Conservation (phyloP, 2,113 vertebrate genomes). For the Lynx canadensis region DNA sequence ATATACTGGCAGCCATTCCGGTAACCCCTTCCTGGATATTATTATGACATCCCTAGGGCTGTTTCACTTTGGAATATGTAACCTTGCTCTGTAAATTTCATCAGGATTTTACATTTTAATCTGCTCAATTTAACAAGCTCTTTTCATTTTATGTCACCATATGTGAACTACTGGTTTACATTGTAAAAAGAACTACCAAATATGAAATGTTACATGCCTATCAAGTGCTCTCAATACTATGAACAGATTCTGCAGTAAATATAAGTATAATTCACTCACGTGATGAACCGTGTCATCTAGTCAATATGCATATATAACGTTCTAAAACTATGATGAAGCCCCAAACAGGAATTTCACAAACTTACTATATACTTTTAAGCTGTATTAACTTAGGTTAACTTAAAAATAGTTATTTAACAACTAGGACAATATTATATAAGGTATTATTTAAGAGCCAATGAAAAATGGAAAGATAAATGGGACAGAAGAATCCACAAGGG, state of each 20-base stretch:
- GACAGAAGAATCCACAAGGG: not conserved
- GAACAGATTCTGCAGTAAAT: not conserved
- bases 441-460: constrained; percentile 6
- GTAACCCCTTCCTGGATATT: not conserved
- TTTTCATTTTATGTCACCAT: constrained; percentile 19
- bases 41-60: not conserved
- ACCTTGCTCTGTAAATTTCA: constrained; percentile 10
- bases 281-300: not conserved
- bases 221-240: not conserved
- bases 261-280: not conserved
- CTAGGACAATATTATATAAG: not conserved
- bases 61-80: constrained; percentile 26
- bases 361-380: not conserved
- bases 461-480: not conserved
- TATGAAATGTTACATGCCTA: not conserved
- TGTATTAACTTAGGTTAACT: constrained; percentile 16
- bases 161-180: not conserved
- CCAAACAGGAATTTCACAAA: constrained; percentile 48
- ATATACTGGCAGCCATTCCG: not conserved
- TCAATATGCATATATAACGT: not conserved
- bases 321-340: constrained; percentile 18
- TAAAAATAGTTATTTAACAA: constrained; percentile 55
- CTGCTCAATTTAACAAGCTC: not conserved
- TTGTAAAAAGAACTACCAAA: constrained; percentile 5
- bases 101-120: constrained; percentile 43